Evolutionary conservation across 2,797 vertebrate genomes (phyloP).

Genomic region (Taenioides sp.): DNA sequence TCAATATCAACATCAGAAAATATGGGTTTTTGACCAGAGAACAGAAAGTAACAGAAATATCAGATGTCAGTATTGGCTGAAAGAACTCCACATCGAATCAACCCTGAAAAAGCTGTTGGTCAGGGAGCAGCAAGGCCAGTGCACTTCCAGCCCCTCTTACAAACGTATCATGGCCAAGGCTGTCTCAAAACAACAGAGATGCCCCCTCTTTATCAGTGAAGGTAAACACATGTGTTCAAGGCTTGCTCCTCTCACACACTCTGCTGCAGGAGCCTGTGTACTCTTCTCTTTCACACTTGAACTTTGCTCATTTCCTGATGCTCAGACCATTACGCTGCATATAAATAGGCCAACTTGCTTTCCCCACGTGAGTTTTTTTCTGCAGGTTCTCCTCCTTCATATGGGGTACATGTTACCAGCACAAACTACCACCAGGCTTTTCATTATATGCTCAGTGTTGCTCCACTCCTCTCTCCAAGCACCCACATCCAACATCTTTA

Average conservation of each 20-base stretch:
- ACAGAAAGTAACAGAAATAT: no score
- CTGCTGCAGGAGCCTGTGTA: conserved; percentile 13
- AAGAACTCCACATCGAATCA: not conserved
- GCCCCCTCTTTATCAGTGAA: conserved; percentile 25
- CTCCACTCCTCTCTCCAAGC: conserved; percentile 56
- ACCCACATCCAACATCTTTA: conserved; percentile 40
- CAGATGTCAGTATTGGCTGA: not conserved
- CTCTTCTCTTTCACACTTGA: conserved; percentile 34
- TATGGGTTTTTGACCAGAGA: no score
- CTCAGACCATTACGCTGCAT: conserved; percentile 19
- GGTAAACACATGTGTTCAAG: conserved; percentile 28
- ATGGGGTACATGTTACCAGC: conserved; percentile 13
- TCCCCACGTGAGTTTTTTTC: conserved; percentile 17
- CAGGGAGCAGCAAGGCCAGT: conserved; percentile 21
- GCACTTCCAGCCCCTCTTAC: conserved; percentile 23
- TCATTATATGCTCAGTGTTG: conserved; percentile 51
- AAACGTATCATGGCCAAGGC: conserved; percentile 26
- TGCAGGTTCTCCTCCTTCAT: conserved; percentile 18
- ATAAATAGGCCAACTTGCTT: conserved; percentile 38
- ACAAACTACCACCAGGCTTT: conserved; percentile 41
- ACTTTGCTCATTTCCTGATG: conserved; percentile 41
- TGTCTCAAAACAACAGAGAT: conserved; percentile 22
- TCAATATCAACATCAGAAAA: no score
- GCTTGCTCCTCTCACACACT: conserved; percentile 4
- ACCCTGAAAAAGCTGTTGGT: not conserved